Evolutionary conservation across 2,797 vertebrate species (phyloP), one percentile per base, ranked within the genome.

Genomic region (Gymnoscopelus microlampas): DNA sequence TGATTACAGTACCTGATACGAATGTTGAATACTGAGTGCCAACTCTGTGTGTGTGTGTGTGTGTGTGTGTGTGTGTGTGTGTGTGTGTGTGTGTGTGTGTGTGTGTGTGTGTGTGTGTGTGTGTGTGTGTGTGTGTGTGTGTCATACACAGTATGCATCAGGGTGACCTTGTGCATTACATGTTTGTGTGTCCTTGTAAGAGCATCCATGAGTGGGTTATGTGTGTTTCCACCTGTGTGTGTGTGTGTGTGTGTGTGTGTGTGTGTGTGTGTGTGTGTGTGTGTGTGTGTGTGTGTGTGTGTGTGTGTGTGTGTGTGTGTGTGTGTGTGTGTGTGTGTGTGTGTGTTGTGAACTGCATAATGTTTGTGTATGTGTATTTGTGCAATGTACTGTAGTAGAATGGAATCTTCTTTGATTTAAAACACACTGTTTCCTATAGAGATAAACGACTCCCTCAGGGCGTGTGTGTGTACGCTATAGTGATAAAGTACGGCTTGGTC

Each of bases 401-500:
- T 51, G 54, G 72, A 89, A 87, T 85, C 74, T 76, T 48, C 74
- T 59, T 81, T 84, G 88, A 91, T 88, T 91, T 88, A 90, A 88
- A 79, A 85, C 78, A 80, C 78, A 92, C 94, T 91, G 81, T 87
- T 93, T 87, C 87, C 83, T 74, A 74, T 71, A 14, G 50, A 93
- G 93, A 94, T 88, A 89, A 93, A 95, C 84, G 81, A 85, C 82
- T 71, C 88, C 91, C 88, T 87, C 82, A 76, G 85, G 88, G 88
- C 85, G 81, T 53, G 29, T 69, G 63, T 77, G 53, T 71, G 65
- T 83, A 91, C 86, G 87, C 87, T 72, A 61, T 67, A 11, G 58
- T 95, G 94, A 95, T 90, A 88, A 94, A 96, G 88, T 85, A 85
- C 85, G 71, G 87, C 91, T 85, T 87, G 83, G 82, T 84, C 82